Evolutionary conservation across 2,113 vertebrate genomes (phyloP).

Genomic region (Stegostoma tigrinum): DNA sequence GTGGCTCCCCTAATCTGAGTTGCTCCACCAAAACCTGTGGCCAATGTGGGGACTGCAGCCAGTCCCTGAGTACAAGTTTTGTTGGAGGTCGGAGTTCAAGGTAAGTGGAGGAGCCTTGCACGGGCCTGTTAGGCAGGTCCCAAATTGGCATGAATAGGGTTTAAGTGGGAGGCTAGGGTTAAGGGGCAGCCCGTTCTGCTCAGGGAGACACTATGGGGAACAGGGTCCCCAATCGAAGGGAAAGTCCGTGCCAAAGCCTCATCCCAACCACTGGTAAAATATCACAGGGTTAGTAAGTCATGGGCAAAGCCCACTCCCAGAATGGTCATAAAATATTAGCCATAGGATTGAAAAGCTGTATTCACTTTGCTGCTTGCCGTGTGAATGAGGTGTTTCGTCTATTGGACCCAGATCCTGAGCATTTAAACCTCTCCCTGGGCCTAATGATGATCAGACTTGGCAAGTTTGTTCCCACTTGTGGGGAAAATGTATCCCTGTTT

Average conservation of each 20-base stretch:
- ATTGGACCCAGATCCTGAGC: not conserved
- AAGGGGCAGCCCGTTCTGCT: not conserved
- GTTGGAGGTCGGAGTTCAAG: too few relatives aligned
- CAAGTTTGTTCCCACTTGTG: not conserved
- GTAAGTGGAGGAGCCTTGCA: too few relatives aligned
- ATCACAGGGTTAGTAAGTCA: too few relatives aligned
- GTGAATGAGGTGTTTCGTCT: not conserved
- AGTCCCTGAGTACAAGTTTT: too few relatives aligned
- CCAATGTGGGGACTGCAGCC: too few relatives aligned
- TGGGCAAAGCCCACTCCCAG: not conserved
- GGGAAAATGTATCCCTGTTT: not conserved
- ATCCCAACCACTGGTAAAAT: too few relatives aligned
- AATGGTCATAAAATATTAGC: not conserved
- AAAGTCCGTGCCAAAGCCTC: not conserved
- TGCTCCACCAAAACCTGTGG: too few relatives aligned
- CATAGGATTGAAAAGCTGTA: not conserved
- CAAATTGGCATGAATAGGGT: too few relatives aligned
- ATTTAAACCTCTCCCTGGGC: not conserved
- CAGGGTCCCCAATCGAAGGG: not conserved
- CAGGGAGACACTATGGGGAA: not conserved
- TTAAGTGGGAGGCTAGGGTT: too few relatives aligned
- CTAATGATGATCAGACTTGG: not conserved
- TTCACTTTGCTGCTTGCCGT: not conserved
- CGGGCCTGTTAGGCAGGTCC: too few relatives aligned
- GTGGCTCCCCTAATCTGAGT: too few relatives aligned